A percentile compares a stretch with the other conserved stretches of the same genome.
Conservation (phyloP, 2,797 vertebrate species). For the Catostomus latipinnis region DNA sequence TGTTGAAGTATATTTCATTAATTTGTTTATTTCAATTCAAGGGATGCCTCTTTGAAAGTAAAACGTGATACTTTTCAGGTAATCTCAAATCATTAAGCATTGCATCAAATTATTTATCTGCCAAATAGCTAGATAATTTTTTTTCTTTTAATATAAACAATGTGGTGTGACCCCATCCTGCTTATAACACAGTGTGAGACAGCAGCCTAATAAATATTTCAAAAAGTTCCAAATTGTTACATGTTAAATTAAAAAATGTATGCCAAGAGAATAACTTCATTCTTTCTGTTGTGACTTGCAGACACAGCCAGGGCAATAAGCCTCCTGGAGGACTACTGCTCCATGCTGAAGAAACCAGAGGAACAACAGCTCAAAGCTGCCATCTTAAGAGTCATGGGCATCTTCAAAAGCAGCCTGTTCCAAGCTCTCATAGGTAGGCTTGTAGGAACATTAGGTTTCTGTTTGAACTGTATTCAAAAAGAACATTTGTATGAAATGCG, state of each 20-base stretch:
- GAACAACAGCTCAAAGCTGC: slow-evolving; percentile 91
- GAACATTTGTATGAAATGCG: background rate
- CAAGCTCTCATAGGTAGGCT: slow-evolving; percentile 93
- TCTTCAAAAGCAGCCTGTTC: slow-evolving; percentile 95
- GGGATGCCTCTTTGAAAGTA: background rate
- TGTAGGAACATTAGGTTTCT: background rate
- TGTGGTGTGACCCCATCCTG: background rate
- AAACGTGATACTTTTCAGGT: background rate
- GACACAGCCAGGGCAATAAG: slow-evolving; percentile 89
- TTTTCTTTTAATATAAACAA: background rate
- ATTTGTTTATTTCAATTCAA: background rate
- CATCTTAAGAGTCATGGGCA: slow-evolving; percentile 90
- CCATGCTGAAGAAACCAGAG: slow-evolving; percentile 88
- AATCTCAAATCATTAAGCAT: background rate
- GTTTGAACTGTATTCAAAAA: background rate
- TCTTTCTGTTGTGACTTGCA: slow-evolving; percentile 63
- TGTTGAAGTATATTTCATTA: too few relatives aligned
- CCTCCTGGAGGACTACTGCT: slow-evolving; percentile 93
- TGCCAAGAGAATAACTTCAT: background rate
- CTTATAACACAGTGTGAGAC: background rate
- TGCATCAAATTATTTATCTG: background rate
- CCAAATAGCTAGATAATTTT: background rate
- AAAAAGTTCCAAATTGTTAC: background rate
- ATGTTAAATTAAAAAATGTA: background rate
- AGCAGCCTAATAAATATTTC: background rate